These are phyloP conservation scores for Phrynocephalus vlangalii DNA, from an alignment of 2,797 vertebrate genomes.

Conservation along the genomic window DNA sequence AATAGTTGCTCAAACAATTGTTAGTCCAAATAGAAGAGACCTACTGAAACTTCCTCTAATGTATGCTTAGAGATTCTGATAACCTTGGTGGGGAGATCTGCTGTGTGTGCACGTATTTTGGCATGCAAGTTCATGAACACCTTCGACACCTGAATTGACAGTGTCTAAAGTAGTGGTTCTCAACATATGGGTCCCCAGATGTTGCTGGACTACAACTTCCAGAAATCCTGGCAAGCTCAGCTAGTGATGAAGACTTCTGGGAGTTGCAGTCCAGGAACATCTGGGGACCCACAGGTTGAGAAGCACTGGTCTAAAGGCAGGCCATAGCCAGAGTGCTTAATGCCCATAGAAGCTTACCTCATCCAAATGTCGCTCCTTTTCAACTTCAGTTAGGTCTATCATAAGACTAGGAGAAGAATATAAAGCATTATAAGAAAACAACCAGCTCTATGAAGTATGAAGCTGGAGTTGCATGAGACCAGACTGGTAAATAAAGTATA, in stretches of 20 bases:
- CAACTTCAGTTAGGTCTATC: slow-evolving; percentile 86
- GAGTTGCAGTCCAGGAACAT: too few relatives aligned
- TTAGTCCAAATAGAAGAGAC: too few relatives aligned
- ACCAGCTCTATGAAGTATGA: neutral
- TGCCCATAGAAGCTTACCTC: slow-evolving; percentile 80
- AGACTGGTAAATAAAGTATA: neutral
- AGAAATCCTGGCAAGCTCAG: too few relatives aligned
- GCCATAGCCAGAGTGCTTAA: neutral
- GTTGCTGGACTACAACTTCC: too few relatives aligned
- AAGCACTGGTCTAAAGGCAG: neutral
- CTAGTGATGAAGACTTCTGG: too few relatives aligned
- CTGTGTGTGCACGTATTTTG: neutral
- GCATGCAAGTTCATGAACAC: neutral
- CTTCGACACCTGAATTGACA: neutral
- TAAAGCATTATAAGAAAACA: slow-evolving; percentile 21
- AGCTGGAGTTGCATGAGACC: neutral
- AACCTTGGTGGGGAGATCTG: neutral
- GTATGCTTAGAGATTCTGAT: neutral
- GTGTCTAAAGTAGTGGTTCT: too few relatives aligned
- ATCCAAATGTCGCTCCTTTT: slow-evolving; percentile 89
- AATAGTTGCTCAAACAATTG: too few relatives aligned
- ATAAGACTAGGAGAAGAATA: slow-evolving; percentile 77
- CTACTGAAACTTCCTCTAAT: too few relatives aligned
- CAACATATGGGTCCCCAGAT: too few relatives aligned
- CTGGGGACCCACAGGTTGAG: too few relatives aligned